These are phyloP conservation scores for Rissa tridactyla DNA, from an alignment of 2,113 vertebrate species.

Conservation along the genomic window DNA sequence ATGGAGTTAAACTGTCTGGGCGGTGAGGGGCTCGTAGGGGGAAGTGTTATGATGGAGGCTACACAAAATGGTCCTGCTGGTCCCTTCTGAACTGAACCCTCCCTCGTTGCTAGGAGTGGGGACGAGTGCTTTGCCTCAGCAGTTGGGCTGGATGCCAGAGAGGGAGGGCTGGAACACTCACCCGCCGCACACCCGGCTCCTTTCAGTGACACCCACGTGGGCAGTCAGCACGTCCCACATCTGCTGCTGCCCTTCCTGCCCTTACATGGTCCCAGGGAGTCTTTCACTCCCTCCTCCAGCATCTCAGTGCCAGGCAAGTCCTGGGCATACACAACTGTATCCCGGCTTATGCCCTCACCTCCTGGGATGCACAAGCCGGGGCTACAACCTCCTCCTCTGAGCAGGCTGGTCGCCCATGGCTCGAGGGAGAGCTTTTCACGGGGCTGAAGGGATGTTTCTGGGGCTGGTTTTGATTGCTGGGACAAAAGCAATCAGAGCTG, in stretches of 20 bases:
- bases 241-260: background rate
- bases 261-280: rapidly evolving
- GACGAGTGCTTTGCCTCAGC: background rate
- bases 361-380: rapidly evolving
- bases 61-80: background rate
- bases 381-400: background rate
- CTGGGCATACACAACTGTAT: rapidly evolving
- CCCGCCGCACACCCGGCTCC: rapidly evolving
- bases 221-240: background rate
- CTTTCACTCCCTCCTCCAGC: background rate
- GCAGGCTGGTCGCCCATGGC: rapidly evolving
- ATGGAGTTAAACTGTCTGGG: background rate
- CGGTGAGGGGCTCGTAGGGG: rapidly evolving
- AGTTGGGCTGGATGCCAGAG: background rate
- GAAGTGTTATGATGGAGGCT: background rate
- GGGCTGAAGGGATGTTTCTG: background rate
- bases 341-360: background rate
- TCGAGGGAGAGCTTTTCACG: background rate
- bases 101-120: background rate
- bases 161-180: background rate
- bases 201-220: rapidly evolving
- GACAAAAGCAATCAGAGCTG: background rate
- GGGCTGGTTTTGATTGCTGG: background rate
- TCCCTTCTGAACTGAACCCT: background rate
- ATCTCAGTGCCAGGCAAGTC: background rate